Base-by-base conservation (phyloP, 2,888 invertebrate genomes). In the Steromphala cineraria region DNA sequence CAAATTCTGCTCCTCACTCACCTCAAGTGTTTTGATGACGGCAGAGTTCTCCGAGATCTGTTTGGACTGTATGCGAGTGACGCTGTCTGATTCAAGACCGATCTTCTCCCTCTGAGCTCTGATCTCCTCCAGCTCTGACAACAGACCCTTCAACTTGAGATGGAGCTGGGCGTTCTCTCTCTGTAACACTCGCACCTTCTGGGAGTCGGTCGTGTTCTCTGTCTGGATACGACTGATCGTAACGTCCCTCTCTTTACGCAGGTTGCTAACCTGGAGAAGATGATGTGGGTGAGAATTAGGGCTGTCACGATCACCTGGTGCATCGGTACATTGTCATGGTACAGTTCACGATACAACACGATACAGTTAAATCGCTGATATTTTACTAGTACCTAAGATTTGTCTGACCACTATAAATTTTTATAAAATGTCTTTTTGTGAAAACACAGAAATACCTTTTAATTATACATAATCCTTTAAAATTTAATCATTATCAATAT, bases 81-180 rank as follows among this genome's bases (percentile, higher is more conserved):
- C 83, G 53, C 87, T 90, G 76, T 93, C 93, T 0, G 90, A 86
- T 83, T 92, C 91, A 7, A 92, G 85, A 3, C 90, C 89, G n/a
- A 83, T 80, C 81, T 92, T 91, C 81, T 93, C 93, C 53, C 90
- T 84, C 85, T 90, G 89, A 7, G 91, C 91, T 5, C 92, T 83
- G 8, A 92, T 84, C 81, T 93, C 93, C 81, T 93, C 93, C 83
- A 93, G 87, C 84, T 93, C 93, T n/a, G 88, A 84, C 75, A 91
- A 86, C 46, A 92, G 84, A 4, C 90, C 89, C 79, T 92, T 92
- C 13, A 92, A 83, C 84, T 91, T 91, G 7, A 92, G 86, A 55
- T 92, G 90, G 5, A 93, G 86, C 84, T 92, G 91, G 8, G 92
- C 90, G 84, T 93, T 93, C 80, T 93, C 93, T 24, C 92, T 88